A percentile compares a stretch with the other conserved stretches of the same genome.
These are phyloP conservation scores for Toxonevra muliebris DNA, from an alignment of 2,888 invertebrate genomes.

Conservation along the genomic window DNA sequence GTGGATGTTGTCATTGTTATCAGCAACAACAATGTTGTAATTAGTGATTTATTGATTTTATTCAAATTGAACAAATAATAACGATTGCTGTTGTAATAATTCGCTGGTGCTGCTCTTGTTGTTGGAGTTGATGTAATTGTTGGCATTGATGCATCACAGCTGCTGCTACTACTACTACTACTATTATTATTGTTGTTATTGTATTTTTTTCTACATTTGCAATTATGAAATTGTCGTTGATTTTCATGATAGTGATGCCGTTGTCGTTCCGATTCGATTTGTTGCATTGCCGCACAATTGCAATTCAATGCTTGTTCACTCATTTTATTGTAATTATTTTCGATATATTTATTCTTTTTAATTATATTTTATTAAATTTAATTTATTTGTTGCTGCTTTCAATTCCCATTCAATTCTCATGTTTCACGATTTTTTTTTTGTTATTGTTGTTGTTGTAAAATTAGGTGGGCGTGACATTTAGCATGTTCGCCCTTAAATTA, in stretches of 20 bases:
- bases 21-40: slow-evolving; percentile 51
- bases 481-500: no score
- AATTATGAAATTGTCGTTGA: neutral
- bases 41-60: slow-evolving; percentile 59
- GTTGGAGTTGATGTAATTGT: slow-evolving; percentile 39
- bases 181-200: slow-evolving; percentile 26
- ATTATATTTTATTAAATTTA: slow-evolving; percentile 9
- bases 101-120: slow-evolving; percentile 18
- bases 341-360: slow-evolving; percentile 1
- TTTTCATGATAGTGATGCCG: neutral
- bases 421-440: neutral
- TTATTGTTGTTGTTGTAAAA: neutral
- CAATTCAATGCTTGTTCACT: slow-evolving; percentile 6
- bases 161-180: slow-evolving; percentile 30
- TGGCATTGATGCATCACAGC: slow-evolving; percentile 31
- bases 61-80: slow-evolving; percentile 48
- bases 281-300: slow-evolving; percentile 32
- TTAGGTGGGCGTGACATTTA: neutral
- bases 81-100: slow-evolving; percentile 14
- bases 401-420: neutral
- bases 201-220: neutral
- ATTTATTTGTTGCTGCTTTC: slow-evolving; percentile 1
- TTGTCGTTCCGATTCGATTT: neutral
- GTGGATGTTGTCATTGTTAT: slow-evolving; percentile 45
- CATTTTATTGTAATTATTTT: slow-evolving; percentile 13